Base-by-base conservation (phyloP, 2,797 vertebrate genomes). In the Margarornis squamiger region DNA sequence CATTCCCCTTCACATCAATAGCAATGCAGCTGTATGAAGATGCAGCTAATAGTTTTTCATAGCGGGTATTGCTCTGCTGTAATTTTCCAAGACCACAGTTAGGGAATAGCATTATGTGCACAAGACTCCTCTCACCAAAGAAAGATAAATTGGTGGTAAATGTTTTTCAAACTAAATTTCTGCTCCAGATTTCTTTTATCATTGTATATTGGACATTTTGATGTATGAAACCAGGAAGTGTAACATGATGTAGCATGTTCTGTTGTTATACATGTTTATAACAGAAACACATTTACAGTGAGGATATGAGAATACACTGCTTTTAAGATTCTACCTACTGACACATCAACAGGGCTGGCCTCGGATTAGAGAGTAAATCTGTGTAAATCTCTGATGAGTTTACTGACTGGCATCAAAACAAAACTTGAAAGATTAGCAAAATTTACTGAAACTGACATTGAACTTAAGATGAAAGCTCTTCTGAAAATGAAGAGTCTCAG, bases 401-500 rank as follows among this genome's bases (percentile, higher is more conserved):
- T 78, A 49, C n/a, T 88, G 27, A 67, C 5, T 58, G 30, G 65
- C 46, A 59, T 54, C 57, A 86, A 85, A 94, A 52, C 19, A 95
- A 83, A 84, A 90, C 57, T 43, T 75, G n/a, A 70, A 96, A 90
- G 61, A 83, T 76, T 21, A 93, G 48, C 21, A 94, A 83, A 70
- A 71, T 94, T 92, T 94, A 76, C 49, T 81, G 74, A 94, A 96
- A 82, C 15, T 36, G 18, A 41, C 19, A 45, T 0, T 72, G 46
- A 93, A 92, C 2, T 84, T 55, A 23, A 92, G 58, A 83, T 73
- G 54, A 93, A 96, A 86, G 54, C 65, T 76, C 45, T 83, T 94
- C 61, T 86, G 52, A 93, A 96, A 95, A 74, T 9, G 7, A 76
- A 70, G 17, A 36, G 66, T 73, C 71, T 68, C 79, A 71, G 7